These are phyloP conservation scores for Flabesymbios commensalis DNA, from an alignment of 2,888 invertebrate genomes.

Conservation along the genomic window DNA sequence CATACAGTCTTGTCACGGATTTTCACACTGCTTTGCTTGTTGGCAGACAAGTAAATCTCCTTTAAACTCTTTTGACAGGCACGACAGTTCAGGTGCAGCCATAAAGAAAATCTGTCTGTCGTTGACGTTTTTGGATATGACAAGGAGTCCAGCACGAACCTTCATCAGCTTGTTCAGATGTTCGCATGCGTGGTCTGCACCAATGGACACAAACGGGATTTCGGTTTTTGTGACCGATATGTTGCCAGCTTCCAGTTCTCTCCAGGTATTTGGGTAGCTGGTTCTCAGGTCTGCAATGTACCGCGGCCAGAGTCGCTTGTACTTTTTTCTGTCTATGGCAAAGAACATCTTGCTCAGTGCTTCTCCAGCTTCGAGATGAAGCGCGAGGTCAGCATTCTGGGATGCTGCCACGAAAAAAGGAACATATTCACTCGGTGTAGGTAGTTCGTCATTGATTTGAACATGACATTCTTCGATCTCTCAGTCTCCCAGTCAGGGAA, in stretches of 20 bases:
- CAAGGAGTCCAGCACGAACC: constrained; percentile 11
- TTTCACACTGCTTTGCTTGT: too few relatives aligned
- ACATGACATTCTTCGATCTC: constrained; percentile 25
- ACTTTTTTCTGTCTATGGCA: constrained; percentile 15
- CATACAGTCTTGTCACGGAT: too few relatives aligned
- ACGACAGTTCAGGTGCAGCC: too few relatives aligned
- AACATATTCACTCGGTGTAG: constrained; percentile 24
- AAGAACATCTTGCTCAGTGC: constrained; percentile 25
- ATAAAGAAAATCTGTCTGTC: too few relatives aligned
- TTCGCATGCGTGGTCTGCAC: constrained; percentile 27
- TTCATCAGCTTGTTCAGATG: constrained; percentile 26
- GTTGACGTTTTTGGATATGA: constrained; percentile 16
- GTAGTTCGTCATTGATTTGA: constrained; percentile 22
- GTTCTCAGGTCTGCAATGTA: not conserved
- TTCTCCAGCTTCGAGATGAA: constrained; percentile 28
- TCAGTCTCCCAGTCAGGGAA: too few relatives aligned
- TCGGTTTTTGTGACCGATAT: not conserved
- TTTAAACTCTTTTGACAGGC: too few relatives aligned
- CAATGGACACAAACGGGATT: constrained; percentile 8
- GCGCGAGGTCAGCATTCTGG: constrained; percentile 23
- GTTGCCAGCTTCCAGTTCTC: constrained; percentile 1
- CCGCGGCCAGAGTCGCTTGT: constrained; percentile 1
- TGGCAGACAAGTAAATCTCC: too few relatives aligned
- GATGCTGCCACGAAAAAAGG: constrained; percentile 24
- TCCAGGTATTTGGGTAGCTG: not conserved